These are phyloP conservation scores for Cottus gobio DNA, from an alignment of 2,113 vertebrate species.

Conservation along the genomic window DNA sequence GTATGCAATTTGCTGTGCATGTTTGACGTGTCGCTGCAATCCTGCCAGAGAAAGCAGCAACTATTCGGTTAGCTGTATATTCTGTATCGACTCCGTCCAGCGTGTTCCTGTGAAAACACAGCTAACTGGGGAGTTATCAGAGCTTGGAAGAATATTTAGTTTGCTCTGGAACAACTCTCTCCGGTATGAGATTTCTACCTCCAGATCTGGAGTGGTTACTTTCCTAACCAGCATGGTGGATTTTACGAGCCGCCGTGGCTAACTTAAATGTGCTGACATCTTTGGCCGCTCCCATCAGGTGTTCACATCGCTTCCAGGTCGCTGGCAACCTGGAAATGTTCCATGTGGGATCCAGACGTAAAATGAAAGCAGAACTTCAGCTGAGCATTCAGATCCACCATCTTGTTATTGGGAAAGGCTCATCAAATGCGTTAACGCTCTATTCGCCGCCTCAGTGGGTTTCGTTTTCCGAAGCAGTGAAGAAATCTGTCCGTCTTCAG, in stretches of 20 bases:
- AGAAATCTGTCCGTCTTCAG: neutral
- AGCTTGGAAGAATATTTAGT: conserved; percentile 36
- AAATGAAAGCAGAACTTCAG: conserved; percentile 14
- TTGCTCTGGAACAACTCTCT: conserved; percentile 39
- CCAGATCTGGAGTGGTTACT: conserved; percentile 30
- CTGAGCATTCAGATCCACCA: conserved; percentile 14
- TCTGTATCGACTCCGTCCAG: conserved; percentile 26
- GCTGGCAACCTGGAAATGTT: conserved; percentile 20
- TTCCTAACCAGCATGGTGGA: conserved; percentile 53
- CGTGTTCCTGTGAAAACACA: conserved; percentile 63
- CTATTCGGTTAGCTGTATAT: conserved; percentile 13
- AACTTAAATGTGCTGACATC: neutral
- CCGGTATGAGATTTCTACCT: conserved; percentile 27
- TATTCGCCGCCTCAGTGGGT: neutral
- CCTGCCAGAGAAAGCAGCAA: conserved; percentile 32
- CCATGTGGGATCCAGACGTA: conserved; percentile 29
- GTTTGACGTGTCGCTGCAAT: conserved; percentile 17
- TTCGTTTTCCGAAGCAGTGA: conserved; percentile 16
- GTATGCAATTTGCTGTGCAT: neutral
- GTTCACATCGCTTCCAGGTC: conserved; percentile 54
- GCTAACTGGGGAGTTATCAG: conserved; percentile 44
- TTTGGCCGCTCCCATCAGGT: conserved; percentile 45
- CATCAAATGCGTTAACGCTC: conserved; percentile 19
- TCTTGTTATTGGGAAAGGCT: conserved; percentile 18
- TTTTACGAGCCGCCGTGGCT: conserved; percentile 53